These are phyloP conservation scores for Yoshiicerus persimilis DNA, from an alignment of 1,140 invertebrate species.

Conservation along the genomic window DNA sequence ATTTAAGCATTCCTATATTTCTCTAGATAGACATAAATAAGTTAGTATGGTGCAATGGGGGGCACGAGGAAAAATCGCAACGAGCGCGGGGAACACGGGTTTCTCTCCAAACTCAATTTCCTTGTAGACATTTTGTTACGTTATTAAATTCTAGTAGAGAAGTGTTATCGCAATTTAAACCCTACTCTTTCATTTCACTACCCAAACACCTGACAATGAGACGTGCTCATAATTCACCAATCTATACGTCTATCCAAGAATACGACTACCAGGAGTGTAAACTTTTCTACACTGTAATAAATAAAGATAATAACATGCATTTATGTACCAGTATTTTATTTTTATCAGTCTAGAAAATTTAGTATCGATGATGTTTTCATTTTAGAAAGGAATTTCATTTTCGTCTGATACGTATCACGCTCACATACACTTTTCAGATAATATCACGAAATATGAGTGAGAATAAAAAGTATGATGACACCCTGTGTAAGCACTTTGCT, in stretches of 20 bases:
- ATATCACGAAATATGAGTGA: background rate
- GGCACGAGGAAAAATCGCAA: background rate
- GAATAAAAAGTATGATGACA: background rate
- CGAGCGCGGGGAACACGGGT: background rate
- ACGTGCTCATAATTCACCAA: background rate
- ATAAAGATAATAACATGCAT: background rate
- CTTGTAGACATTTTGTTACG: background rate
- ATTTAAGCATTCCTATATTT: slow-evolving; percentile 30
- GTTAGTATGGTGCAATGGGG: background rate
- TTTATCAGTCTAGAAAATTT: background rate
- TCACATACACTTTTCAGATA: background rate
- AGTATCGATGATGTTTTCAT: background rate
- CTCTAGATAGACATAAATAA: slow-evolving; percentile 35
- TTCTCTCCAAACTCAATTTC: background rate
- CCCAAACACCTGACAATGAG: background rate
- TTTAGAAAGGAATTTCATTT: background rate
- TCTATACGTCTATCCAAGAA: background rate
- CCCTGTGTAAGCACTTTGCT: background rate
- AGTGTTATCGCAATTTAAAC: background rate
- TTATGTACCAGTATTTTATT: background rate
- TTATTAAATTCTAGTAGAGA: background rate
- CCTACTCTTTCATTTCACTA: background rate
- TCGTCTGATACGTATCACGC: background rate
- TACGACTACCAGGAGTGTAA: no score
- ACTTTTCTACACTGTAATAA: no score